phyloP scores from a whole-genome alignment of 2,888 invertebrate genomes.

The Gibbula magus region DNA sequence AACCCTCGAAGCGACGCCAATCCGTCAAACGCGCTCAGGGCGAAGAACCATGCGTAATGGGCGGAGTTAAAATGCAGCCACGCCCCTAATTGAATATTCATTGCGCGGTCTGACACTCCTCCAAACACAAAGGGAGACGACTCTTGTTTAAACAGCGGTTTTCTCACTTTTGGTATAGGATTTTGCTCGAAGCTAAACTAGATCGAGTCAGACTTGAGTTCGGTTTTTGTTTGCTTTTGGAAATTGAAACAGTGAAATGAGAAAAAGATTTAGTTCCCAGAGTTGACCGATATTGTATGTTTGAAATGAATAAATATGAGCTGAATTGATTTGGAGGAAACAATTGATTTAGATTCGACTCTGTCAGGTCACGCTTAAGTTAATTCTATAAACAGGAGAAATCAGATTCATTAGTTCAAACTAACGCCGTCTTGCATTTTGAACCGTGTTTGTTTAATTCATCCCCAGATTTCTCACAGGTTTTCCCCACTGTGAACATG shows the following conservation, averaged over 20 bases:
- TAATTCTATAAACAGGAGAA: no score
- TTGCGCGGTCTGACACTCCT: neutral
- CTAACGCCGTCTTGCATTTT: no score
- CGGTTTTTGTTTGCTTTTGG: constrained; percentile 20
- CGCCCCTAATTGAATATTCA: constrained; percentile 5
- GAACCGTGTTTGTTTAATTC: no score
- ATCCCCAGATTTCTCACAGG: no score
- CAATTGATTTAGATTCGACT: constrained; percentile 4
- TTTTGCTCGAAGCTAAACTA: constrained; percentile 9
- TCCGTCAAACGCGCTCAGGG: no score
- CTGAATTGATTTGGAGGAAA: constrained; percentile 5
- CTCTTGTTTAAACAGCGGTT: constrained; percentile 12
- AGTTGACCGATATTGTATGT: constrained; percentile 18
- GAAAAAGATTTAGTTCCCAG: constrained; percentile 14
- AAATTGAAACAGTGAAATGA: constrained; percentile 21
- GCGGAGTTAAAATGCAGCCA: neutral
- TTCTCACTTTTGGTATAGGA: neutral
- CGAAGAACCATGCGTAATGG: neutral
- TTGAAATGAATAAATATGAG: constrained; percentile 17
- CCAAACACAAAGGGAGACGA: constrained; percentile 6
- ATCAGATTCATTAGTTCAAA: no score
- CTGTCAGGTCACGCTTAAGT: no score
- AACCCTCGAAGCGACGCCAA: no score
- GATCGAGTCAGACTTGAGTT: constrained; percentile 18
- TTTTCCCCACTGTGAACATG: no score